Evolutionary conservation across 2,797 vertebrate species (phyloP).

Genomic region (Hypotaenidia okinawae): DNA sequence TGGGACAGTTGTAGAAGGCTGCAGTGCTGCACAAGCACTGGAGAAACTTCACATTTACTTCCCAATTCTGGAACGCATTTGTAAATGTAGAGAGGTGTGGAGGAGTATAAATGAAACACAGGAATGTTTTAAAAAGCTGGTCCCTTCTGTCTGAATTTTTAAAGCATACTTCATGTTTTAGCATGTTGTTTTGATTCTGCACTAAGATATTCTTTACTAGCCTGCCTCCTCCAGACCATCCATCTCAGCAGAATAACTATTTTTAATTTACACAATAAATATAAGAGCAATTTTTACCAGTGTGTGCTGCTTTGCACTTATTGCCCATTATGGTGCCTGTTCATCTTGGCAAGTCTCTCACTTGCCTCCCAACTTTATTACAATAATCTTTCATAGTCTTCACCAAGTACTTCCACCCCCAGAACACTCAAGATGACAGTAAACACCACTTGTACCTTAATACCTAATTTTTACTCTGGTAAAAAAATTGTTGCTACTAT

Average conservation of each 20-base stretch:
- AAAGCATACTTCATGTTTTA: neutral
- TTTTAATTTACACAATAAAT: neutral
- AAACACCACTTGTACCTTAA: too few relatives aligned
- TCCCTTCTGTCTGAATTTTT: constrained; percentile 7
- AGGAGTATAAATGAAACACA: neutral
- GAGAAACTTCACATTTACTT: neutral
- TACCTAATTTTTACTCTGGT: too few relatives aligned
- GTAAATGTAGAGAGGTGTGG: neutral
- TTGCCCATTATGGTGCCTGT: too few relatives aligned
- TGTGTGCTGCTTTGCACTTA: neutral
- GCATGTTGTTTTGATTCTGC: neutral
- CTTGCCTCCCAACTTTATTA: too few relatives aligned
- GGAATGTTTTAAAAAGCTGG: neutral
- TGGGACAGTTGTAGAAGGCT: neutral
- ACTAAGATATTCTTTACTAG: constrained; percentile 13
- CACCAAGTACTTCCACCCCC: too few relatives aligned
- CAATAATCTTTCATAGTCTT: too few relatives aligned
- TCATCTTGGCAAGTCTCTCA: too few relatives aligned
- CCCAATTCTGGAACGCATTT: neutral
- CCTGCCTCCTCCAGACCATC: neutral
- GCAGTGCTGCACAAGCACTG: neutral
- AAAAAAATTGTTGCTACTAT: neutral
- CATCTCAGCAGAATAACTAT: neutral
- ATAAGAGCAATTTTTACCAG: neutral
- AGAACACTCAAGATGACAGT: too few relatives aligned